Evolutionary conservation across 2,113 vertebrate species (phyloP).

Genomic region (Cheirogaleus medius): DNA sequence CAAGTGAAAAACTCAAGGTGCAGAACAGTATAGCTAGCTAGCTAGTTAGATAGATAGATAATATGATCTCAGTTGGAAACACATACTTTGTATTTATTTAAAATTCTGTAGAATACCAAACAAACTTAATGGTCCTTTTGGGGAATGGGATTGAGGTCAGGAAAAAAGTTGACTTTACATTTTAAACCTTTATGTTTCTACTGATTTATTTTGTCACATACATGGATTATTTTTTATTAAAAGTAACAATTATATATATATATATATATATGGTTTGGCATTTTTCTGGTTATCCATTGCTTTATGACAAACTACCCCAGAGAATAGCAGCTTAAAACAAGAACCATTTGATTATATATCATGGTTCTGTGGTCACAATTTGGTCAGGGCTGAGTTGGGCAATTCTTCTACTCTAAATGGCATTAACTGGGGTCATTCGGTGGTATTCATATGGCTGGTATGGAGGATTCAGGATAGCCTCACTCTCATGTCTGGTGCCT

Average conservation of each 20-base stretch:
- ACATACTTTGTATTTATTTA: background rate
- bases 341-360: background rate
- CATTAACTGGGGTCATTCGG: background rate
- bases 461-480: background rate
- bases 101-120: background rate
- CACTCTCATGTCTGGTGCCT: background rate
- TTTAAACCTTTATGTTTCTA: background rate
- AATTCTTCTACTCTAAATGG: background rate
- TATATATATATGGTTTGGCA: background rate
- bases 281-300: background rate
- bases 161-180: background rate
- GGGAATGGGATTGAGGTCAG: background rate
- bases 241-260: background rate
- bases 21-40: background rate
- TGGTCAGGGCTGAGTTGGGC: background rate
- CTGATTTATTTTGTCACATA: constrained; percentile 21
- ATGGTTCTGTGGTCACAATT: background rate
- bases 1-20: background rate
- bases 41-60: background rate
- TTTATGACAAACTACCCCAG: background rate
- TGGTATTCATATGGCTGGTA: background rate
- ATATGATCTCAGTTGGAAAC: background rate
- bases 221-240: background rate
- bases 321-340: background rate
- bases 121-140: background rate